Percentiles rank a stretch among this genome's conserved stretches.
phyloP scores from a whole-genome alignment of 2,888 invertebrate species.

The Pristionchus mayeri region DNA sequence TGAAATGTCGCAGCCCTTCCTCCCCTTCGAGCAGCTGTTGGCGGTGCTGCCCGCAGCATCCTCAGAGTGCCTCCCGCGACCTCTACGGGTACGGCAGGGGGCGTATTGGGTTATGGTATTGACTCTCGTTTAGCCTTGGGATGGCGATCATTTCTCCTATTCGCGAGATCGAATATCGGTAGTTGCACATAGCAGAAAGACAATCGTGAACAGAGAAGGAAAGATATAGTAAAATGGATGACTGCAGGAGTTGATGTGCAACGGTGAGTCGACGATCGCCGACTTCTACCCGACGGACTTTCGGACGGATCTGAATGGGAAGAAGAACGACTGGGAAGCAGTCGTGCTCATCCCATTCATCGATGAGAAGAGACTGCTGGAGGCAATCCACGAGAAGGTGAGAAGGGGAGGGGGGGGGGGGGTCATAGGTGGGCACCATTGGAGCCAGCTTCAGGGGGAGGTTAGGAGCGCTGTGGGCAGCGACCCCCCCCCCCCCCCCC shows the following conservation, averaged over 20 bases:
- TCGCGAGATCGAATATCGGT: too few species aligned
- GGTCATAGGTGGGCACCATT: neutral
- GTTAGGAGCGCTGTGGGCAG: too few species aligned
- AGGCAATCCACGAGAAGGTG: slow-evolving; percentile 79
- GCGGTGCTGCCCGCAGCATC: slow-evolving; percentile 92
- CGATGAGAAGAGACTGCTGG: slow-evolving; percentile 85
- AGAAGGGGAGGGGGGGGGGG: neutral
- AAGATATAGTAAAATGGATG: too few species aligned
- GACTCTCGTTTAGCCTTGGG: too few species aligned
- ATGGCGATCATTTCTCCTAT: too few species aligned
- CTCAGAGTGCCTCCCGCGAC: slow-evolving; percentile 84
- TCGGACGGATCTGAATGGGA: slow-evolving; percentile 94
- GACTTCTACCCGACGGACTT: slow-evolving; percentile 93
- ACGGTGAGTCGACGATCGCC: slow-evolving; percentile 86
- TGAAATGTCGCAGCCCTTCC: slow-evolving; percentile 89
- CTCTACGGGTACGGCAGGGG: slow-evolving; percentile 82
- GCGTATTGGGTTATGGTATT: neutral
- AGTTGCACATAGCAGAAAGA: too few species aligned
- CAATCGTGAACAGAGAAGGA: too few species aligned
- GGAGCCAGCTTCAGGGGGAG: too few species aligned
- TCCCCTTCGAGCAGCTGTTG: slow-evolving; percentile 91
- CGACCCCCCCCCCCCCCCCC: too few species aligned
- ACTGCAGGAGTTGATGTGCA: slow-evolving; percentile 82
- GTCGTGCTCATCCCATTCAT: slow-evolving; percentile 94
- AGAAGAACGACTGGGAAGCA: slow-evolving; percentile 89